A percentile compares a stretch with the other conserved stretches of the same genome.
phyloP scores from a whole-genome alignment of 2,113 vertebrate genomes.

The Gallinago paraguaiae region DNA sequence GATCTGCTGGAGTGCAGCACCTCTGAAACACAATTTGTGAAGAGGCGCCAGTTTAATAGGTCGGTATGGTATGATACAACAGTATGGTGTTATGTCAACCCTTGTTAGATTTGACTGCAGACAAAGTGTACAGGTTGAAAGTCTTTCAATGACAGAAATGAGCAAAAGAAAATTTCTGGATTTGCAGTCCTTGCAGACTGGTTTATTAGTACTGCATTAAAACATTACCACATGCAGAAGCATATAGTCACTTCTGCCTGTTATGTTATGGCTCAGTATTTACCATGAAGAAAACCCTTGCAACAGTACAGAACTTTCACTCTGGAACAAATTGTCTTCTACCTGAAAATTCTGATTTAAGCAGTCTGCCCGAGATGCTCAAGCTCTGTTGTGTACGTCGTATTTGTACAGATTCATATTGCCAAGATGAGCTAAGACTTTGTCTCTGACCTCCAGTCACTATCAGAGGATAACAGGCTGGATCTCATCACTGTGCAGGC shows the following conservation, averaged over 20 bases:
- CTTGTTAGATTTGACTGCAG: not conserved
- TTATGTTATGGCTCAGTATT: not conserved
- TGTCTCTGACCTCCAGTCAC: not conserved
- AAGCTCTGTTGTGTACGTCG: not conserved
- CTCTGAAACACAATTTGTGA: not conserved
- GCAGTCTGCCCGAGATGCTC: not conserved
- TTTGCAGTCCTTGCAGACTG: not conserved
- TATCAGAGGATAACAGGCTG: not conserved
- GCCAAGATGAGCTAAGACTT: not conserved
- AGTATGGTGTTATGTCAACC: not conserved
- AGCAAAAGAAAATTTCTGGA: not conserved
- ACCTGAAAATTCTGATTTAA: not conserved
- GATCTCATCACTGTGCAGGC: not conserved
- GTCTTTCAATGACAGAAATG: fast-evolving
- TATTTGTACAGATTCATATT: not conserved
- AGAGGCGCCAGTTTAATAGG: not conserved
- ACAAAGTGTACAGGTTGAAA: not conserved
- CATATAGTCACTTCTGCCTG: not conserved
- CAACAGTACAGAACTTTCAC: not conserved
- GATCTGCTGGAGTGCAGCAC: not conserved
- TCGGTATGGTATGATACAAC: no score
- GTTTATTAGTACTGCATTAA: not conserved
- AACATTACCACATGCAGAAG: not conserved
- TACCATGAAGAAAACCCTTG: not conserved
- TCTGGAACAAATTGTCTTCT: not conserved